Evolutionary conservation across 1,140 invertebrate species (phyloP).

Genomic region (Scaptodrosophila lebanonensis): DNA sequence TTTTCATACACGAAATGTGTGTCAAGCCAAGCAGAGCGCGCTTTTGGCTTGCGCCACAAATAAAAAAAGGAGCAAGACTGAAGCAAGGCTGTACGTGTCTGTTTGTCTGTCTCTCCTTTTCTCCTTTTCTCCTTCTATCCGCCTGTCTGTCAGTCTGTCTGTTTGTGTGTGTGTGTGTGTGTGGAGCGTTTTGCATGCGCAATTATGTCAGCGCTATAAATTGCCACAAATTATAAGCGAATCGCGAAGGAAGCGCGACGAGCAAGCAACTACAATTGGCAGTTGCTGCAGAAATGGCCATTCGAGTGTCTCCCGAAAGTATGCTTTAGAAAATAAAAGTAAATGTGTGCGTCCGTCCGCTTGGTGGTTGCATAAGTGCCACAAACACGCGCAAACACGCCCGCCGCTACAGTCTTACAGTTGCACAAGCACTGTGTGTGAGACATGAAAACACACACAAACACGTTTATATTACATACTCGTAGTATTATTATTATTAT

Average conservation of each 20-base stretch:
- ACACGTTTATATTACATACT: too few species aligned
- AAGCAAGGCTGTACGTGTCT: too few species aligned
- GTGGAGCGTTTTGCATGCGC: slow-evolving; percentile 16
- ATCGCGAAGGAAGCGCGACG: background rate
- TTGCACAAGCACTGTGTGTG: too few species aligned
- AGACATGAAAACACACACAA: background rate
- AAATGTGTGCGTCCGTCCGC: too few species aligned
- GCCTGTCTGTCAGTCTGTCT: too few species aligned
- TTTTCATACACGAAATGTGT: slow-evolving; percentile 34
- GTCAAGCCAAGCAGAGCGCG: slow-evolving; percentile 31
- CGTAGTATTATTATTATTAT: too few species aligned
- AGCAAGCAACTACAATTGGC: slow-evolving; percentile 33
- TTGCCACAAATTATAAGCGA: slow-evolving; percentile 2
- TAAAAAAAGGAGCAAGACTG: too few species aligned
- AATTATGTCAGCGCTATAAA: slow-evolving; percentile 55
- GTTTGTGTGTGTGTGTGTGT: too few species aligned
- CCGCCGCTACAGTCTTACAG: too few species aligned
- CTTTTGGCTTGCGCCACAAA: too few species aligned
- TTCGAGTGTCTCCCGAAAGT: slow-evolving; percentile 46
- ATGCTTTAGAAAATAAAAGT: slow-evolving; percentile 16
- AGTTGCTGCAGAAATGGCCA: slow-evolving; percentile 19
- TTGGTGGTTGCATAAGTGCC: slow-evolving; percentile 1
- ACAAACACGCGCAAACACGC: background rate
- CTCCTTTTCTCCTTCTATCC: too few species aligned
- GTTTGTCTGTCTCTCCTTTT: too few species aligned